phyloP scores from a whole-genome alignment of 2,797 vertebrate genomes.

The Pogoniulus pusillus region DNA sequence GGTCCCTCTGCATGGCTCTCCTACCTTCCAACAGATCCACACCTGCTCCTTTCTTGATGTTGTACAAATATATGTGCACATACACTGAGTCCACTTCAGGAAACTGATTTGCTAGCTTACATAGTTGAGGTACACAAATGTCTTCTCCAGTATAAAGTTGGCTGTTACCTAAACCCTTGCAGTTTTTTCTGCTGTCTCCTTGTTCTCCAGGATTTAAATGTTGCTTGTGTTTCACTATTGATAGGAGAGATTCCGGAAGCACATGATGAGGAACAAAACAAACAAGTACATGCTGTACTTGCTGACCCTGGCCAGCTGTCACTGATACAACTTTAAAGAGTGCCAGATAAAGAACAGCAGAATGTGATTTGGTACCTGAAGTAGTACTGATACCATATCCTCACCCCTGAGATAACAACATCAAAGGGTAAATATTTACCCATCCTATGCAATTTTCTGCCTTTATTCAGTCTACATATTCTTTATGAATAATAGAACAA shows the following conservation, averaged over 20 bases:
- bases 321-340: background rate
- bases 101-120: background rate
- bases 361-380: background rate
- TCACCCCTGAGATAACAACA: background rate
- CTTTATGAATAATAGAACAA: background rate
- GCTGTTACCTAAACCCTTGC: background rate
- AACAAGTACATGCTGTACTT: background rate
- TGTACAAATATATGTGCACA: no score
- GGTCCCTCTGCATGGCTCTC: no score
- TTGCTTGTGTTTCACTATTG: background rate
- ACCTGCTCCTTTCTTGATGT: no score
- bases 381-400: background rate
- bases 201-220: background rate
- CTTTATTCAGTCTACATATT: background rate
- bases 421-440: background rate
- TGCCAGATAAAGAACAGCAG: background rate
- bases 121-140: background rate
- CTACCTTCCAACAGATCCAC: no score
- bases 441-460: background rate
- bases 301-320: background rate
- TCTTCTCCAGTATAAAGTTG: background rate
- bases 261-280: background rate
- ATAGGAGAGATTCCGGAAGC: background rate
- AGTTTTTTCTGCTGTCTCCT: background rate
- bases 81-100: fast-evolving